Evolutionary conservation across 2,113 vertebrate genomes (phyloP), one percentile per base, ranked within the genome.

Genomic region (Aix galericulata): DNA sequence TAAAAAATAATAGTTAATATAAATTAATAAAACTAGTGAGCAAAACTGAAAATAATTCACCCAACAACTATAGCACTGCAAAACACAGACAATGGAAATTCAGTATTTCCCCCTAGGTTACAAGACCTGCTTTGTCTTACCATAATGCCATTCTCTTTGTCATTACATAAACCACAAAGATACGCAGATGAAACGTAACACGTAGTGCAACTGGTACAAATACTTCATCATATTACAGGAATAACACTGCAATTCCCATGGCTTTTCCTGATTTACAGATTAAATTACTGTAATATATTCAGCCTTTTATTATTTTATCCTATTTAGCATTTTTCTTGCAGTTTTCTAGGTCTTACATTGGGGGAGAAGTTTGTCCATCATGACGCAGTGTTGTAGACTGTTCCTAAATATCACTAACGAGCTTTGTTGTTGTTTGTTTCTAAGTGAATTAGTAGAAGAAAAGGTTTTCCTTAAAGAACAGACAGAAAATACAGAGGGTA

Each of bases 381-480:
- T 63, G 63, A 96, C 88, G 71, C 74, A 75, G 36, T 91, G 22
- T 87, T 87, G 52, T 93, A 87, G 83, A 52, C 23, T 93, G 77
- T 97, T 95, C 72, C 67, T 95, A 96, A 97, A 68, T 86, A 74
- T 97, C 78, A 97, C 92, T 97, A 97, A 97, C 94, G 80, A 91
- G 68, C 26, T 95, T 87, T 94, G 67, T 94, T 97, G 91, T 98
- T 98, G 73, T 97, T 96, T 97, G 88, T 97, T 97, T 97, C 93
- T 94, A 97, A 99, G 99, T 91, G 98, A 98, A 96, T 97, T 98
- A 94, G 96, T 97, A 90, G 98, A 98, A 97, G 98, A 98, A 95
- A 99, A 98, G 94, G 96, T 96, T 86, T 96, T 96, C 91, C 96
- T 95, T 91, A 98, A 98, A 96, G 98, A 97, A 96, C 97, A 96